A percentile compares a stretch with the other conserved stretches of the same genome.
phyloP scores from a whole-genome alignment of 2,797 vertebrate species.

The Muscicapa striata region DNA sequence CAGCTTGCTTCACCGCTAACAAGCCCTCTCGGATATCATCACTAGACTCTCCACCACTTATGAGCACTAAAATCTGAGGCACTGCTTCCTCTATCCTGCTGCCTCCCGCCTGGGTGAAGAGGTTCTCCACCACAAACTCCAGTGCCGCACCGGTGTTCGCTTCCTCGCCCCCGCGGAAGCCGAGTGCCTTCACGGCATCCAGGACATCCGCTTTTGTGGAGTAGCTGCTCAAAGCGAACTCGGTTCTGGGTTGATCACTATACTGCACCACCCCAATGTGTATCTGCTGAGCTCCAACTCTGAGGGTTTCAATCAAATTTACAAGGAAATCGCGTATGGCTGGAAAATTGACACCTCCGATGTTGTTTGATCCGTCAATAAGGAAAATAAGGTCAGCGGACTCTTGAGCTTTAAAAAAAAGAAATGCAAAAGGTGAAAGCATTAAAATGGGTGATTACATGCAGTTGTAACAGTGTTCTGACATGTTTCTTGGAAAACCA shows the following conservation, averaged over 20 bases:
- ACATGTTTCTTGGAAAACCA: constrained; percentile 85
- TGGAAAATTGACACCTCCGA: constrained; percentile 92
- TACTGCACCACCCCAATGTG: constrained; percentile 92
- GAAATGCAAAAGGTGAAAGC: constrained; percentile 91
- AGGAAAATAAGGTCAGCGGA: constrained; percentile 98
- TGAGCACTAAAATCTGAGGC: constrained; percentile 90
- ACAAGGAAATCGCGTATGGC: constrained; percentile 90
- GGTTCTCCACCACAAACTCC: constrained; percentile 85
- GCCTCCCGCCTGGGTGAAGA: constrained; percentile 86
- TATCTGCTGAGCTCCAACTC: constrained; percentile 87
- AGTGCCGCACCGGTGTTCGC: constrained; percentile 91
- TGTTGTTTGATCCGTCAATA: constrained; percentile 98
- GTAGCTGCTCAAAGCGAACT: constrained; percentile 90
- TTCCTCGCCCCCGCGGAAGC: constrained; percentile 83
- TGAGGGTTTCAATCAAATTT: constrained; percentile 90
- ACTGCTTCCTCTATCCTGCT: constrained; percentile 92
- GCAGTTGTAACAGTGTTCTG: constrained; percentile 78
- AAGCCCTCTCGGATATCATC: constrained; percentile 88
- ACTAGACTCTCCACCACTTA: constrained; percentile 89
- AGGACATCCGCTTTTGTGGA: constrained; percentile 84
- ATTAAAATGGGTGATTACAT: constrained; percentile 87
- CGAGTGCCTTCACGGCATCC: constrained; percentile 86
- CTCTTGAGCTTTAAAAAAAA: constrained; percentile 87
- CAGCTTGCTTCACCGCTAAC: constrained; percentile 87
- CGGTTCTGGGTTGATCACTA: constrained; percentile 82